Conservation (phyloP, 2,888 invertebrate species). For the Hyposoter didymator region DNA sequence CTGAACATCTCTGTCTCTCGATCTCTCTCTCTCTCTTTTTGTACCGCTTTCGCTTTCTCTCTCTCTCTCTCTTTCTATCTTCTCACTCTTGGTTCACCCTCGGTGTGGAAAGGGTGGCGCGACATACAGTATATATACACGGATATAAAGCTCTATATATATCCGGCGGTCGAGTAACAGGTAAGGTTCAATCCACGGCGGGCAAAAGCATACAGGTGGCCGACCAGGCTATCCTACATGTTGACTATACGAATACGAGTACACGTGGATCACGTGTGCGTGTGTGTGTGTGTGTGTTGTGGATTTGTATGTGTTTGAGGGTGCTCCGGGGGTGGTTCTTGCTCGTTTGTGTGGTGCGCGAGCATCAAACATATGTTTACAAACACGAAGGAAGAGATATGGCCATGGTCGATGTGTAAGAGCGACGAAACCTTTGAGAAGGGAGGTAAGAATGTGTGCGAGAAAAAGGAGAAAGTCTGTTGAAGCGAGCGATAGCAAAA, state of each 20-base stretch:
- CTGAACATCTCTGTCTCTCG: conserved; percentile 49
- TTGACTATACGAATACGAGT: conserved; percentile 61
- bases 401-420: conserved; percentile 29
- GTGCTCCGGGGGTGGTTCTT: conserved; percentile 51
- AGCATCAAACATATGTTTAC: conserved; percentile 76
- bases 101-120: conserved; percentile 57
- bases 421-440: conserved; percentile 6
- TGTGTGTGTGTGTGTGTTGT: conserved; percentile 48
- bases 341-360: conserved; percentile 62
- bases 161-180: conserved; percentile 80
- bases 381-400: conserved; percentile 67
- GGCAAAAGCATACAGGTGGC: conserved; percentile 84
- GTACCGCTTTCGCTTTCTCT: neutral
- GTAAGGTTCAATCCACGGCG: conserved; percentile 82
- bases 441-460: conserved; percentile 30
- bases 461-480: conserved; percentile 25
- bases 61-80: conserved; percentile 53
- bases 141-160: conserved; percentile 50
- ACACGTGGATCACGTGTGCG: conserved; percentile 56
- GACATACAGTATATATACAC: conserved; percentile 41
- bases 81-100: conserved; percentile 67
- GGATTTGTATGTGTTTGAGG: conserved; percentile 51
- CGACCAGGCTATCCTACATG: conserved; percentile 77
- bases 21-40: conserved; percentile 44
- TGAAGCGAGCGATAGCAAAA: conserved; percentile 23